Evolutionary conservation across 2,888 invertebrate species (phyloP), one percentile per base, ranked within the genome.

Genomic region (Drosophila histrio): DNA sequence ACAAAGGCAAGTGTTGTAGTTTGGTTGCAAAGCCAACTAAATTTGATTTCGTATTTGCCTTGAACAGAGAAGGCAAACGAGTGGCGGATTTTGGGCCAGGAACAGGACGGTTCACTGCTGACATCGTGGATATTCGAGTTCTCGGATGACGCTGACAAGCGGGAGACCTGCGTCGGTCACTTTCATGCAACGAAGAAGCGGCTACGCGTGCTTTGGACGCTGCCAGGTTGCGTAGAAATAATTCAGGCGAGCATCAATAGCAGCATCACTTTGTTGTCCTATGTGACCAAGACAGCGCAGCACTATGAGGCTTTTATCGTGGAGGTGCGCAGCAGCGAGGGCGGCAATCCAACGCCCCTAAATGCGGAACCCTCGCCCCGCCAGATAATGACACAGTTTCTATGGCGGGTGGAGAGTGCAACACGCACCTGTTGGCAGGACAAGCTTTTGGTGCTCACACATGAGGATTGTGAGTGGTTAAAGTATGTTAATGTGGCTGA

Each of bases 21-120:
- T 3, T 2, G 5, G 5, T 21, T 0, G 8, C 0, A 21, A 26
- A 41, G 2, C 0, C 1, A 30, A 41, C 6, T 5, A 0, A 47
- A 26, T 17, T n/a, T n/a, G 1, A 32, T 4, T 21, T n/a, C 11
- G 21, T n/a, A 1, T 30, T 24, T 26, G 2, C 15, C 21, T 11
- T 34, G 5, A 39, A 19, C 63, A 81, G 81, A 81, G 26, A 93
- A 93, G 89, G 95, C 95, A 0, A 94, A 94, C 74, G 95, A 96
- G 92, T 96, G 96, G 96, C 94, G 96, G 61, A 92, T 96, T 57
- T 91, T 97, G 72, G 96, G 96, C 0, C 96, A 96, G 91, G 96
- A 97, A 89, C 95, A 95, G 90, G 95, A 96, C 90, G 95, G 95
- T 2, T 94, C 94, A 0, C 93, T 96, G 85, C 90, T 96, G 24